phyloP scores from a whole-genome alignment of 2,113 vertebrate species.

The Heterotilapia buettikoferi region DNA sequence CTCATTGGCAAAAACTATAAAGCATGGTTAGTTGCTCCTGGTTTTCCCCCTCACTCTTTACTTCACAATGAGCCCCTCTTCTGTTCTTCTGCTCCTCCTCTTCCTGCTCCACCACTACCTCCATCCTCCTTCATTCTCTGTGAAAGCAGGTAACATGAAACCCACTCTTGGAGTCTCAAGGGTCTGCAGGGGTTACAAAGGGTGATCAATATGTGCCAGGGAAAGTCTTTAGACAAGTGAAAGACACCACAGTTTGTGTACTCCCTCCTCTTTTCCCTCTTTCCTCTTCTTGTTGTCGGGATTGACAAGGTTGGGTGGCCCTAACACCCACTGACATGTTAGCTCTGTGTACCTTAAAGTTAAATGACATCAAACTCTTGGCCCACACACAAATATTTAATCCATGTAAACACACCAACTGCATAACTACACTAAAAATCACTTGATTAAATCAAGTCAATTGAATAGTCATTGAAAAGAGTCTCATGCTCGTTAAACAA shows the following conservation, averaged over 20 bases:
- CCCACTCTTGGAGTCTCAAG: conserved; percentile 35
- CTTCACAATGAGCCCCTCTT: conserved; percentile 29
- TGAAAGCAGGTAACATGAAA: conserved; percentile 58
- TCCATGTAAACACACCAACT: not conserved
- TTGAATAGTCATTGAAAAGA: not conserved
- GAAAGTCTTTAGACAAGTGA: conserved; percentile 67
- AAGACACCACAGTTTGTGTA: conserved; percentile 53
- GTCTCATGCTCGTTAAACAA: not conserved
- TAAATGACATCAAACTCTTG: conserved; percentile 28
- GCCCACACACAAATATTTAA: not conserved
- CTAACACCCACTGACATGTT: conserved; percentile 38
- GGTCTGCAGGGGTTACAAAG: conserved; percentile 52
- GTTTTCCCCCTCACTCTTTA: conserved; percentile 2
- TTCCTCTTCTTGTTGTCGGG: conserved; percentile 31
- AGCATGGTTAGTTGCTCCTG: not conserved
- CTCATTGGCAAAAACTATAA: not conserved
- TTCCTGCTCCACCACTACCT: conserved; percentile 25
- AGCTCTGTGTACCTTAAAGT: conserved; percentile 8
- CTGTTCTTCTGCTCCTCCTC: conserved; percentile 22
- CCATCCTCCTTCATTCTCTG: conserved; percentile 37
- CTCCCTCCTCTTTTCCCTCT: conserved; percentile 29
- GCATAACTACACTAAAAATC: not conserved
- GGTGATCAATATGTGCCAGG: conserved; percentile 68
- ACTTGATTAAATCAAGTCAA: not conserved
- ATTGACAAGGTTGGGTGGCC: conserved; percentile 48